phyloP scores from a whole-genome alignment of 2,113 vertebrate genomes.

The Dipodomys ordii region DNA sequence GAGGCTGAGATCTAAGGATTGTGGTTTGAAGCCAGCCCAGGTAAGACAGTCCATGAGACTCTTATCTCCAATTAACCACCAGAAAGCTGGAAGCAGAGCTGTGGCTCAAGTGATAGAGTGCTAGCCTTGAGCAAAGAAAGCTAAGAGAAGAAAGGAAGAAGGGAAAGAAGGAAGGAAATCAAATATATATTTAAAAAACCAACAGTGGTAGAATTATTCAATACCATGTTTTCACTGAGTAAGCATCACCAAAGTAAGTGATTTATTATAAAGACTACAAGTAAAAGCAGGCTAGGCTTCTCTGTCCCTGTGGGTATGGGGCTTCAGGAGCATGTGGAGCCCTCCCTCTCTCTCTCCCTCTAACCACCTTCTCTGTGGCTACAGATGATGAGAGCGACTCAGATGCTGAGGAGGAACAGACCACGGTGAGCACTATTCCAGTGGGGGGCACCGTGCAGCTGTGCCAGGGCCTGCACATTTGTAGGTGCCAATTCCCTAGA shows the following conservation, averaged over 20 bases:
- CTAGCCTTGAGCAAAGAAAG: no score
- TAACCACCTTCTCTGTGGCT: background rate
- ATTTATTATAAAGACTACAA: constrained; percentile 27
- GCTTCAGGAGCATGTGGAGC: background rate
- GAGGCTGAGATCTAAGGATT: no score
- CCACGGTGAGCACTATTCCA: constrained; percentile 89
- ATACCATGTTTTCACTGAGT: background rate
- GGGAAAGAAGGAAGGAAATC: background rate
- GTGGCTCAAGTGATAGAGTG: no score
- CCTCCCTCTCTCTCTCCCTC: background rate
- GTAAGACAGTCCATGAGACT: no score
- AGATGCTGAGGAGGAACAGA: constrained; percentile 97
- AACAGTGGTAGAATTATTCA: background rate
- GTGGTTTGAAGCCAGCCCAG: no score
- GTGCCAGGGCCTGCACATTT: background rate
- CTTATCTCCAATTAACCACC: no score
- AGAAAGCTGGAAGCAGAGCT: no score
- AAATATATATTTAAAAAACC: background rate
- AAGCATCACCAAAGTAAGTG: background rate
- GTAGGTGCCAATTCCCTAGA: background rate
- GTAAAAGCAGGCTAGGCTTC: background rate
- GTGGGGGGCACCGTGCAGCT: background rate
- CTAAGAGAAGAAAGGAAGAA: background rate
- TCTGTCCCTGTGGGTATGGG: background rate
- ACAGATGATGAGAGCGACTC: constrained; percentile 98